These are phyloP conservation scores for Platygyra sinensis DNA, from an alignment of 64 coral and sea anemone species.

Conservation along the genomic window DNA sequence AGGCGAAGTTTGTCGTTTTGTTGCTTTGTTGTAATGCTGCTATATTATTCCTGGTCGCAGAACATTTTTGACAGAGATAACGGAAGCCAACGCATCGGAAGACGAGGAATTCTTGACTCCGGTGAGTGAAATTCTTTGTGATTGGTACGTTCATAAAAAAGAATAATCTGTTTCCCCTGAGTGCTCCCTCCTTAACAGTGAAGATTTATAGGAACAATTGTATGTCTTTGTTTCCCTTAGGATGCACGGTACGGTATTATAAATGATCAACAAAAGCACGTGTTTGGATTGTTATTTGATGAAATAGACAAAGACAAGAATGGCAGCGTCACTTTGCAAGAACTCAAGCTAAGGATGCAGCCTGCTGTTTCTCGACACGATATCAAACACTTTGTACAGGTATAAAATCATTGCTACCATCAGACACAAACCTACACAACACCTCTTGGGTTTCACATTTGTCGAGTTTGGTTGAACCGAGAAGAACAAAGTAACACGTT, in stretches of 20 bases:
- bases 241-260: conserved; percentile 88
- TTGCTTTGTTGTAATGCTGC: not conserved
- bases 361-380: conserved; percentile 75
- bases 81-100: not conserved
- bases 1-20: too few species aligned
- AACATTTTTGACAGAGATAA: conserved; percentile 58
- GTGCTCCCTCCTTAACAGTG: too few species aligned
- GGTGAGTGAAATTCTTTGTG: conserved; percentile 11
- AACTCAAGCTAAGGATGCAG: conserved; percentile 84
- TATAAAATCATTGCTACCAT: not conserved
- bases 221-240: conserved; percentile 14
- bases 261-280: conserved; percentile 72
- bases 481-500: too few species aligned
- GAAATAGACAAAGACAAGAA: conserved; percentile 98
- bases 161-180: too few species aligned
- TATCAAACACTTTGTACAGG: conserved; percentile 90
- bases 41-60: not conserved
- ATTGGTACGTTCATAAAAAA: not conserved
- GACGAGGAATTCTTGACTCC: conserved; percentile 20
- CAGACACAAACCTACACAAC: too few species aligned
- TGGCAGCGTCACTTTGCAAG: conserved; percentile 87
- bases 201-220: not conserved
- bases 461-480: too few species aligned
- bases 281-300: conserved; percentile 84
- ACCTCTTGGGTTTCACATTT: too few species aligned